Percentiles rank a stretch among this genome's conserved stretches.
These are phyloP conservation scores for Andrena cerasifolii DNA, from an alignment of 1,140 invertebrate species.

Conservation along the genomic window DNA sequence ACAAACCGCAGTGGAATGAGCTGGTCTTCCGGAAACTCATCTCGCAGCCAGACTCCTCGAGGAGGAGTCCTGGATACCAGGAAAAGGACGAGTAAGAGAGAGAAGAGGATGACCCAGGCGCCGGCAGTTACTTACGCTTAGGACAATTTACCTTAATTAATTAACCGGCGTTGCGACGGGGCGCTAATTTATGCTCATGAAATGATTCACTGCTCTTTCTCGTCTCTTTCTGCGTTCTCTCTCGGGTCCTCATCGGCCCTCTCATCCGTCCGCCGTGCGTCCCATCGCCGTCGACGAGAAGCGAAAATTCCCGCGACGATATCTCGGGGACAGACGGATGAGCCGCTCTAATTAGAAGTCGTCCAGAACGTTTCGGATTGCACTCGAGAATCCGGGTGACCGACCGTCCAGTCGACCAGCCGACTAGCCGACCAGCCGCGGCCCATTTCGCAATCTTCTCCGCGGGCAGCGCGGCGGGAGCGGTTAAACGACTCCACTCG, in stretches of 20 bases:
- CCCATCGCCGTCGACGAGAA: neutral
- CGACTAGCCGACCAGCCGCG: slow-evolving; percentile 21
- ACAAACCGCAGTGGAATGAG: slow-evolving; percentile 42
- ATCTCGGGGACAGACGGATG: slow-evolving; percentile 29
- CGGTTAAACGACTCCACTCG: slow-evolving; percentile 26
- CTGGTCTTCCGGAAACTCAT: slow-evolving; percentile 54
- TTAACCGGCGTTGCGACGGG: slow-evolving; percentile 78
- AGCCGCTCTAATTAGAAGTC: slow-evolving; percentile 60
- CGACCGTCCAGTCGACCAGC: slow-evolving; percentile 3
- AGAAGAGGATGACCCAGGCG: slow-evolving; percentile 56
- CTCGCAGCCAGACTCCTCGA: slow-evolving; percentile 46
- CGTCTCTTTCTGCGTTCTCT: slow-evolving; percentile 18
- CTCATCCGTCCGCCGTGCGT: neutral
- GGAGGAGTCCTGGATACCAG: slow-evolving; percentile 35
- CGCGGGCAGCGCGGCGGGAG: neutral
- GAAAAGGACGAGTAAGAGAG: neutral
- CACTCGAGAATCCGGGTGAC: slow-evolving; percentile 37
- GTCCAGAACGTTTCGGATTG: slow-evolving; percentile 46
- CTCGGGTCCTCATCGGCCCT: neutral
- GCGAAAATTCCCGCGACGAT: slow-evolving; percentile 47
- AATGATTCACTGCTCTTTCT: slow-evolving; percentile 76
- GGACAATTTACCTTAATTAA: slow-evolving; percentile 81
- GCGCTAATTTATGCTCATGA: slow-evolving; percentile 79
- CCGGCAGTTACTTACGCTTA: slow-evolving; percentile 78
- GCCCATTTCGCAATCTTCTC: slow-evolving; percentile 37